Evolutionary conservation across 1,140 invertebrate genomes (phyloP).

Genomic region (Cryptotermes secundus): DNA sequence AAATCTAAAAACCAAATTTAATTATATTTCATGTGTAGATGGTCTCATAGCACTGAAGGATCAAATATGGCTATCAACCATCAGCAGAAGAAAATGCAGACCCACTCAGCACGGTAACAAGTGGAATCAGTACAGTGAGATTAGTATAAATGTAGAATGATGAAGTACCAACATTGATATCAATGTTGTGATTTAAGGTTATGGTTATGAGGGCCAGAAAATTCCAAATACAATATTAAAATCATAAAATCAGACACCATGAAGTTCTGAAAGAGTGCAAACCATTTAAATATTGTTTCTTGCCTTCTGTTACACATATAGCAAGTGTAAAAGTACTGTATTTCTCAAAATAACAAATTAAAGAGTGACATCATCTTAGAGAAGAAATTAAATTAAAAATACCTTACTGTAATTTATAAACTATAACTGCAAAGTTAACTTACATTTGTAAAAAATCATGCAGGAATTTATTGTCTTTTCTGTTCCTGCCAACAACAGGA

Average conservation of each 20-base stretch:
- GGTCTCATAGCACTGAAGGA: neutral
- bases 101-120: neutral
- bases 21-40: neutral
- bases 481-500: too few relatives aligned
- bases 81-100: neutral
- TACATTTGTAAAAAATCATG: too few relatives aligned
- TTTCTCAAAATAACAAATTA: too few relatives aligned
- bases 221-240: neutral
- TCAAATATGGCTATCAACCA: neutral
- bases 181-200: neutral
- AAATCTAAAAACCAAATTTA: neutral
- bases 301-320: too few relatives aligned
- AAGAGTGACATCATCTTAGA: too few relatives aligned
- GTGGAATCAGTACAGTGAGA: neutral
- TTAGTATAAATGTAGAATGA: neutral
- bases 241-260: neutral
- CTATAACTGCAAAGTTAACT: too few relatives aligned
- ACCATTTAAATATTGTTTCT: neutral
- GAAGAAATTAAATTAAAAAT: too few relatives aligned
- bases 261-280: neutral
- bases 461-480: too few relatives aligned
- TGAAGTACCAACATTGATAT: neutral
- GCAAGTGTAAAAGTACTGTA: too few relatives aligned
- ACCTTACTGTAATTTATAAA: too few relatives aligned
- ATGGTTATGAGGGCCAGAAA: neutral